Percentiles rank a stretch among this genome's conserved stretches.
phyloP scores from a whole-genome alignment of 2,888 invertebrate genomes.

The Mesorhabditis belari region DNA sequence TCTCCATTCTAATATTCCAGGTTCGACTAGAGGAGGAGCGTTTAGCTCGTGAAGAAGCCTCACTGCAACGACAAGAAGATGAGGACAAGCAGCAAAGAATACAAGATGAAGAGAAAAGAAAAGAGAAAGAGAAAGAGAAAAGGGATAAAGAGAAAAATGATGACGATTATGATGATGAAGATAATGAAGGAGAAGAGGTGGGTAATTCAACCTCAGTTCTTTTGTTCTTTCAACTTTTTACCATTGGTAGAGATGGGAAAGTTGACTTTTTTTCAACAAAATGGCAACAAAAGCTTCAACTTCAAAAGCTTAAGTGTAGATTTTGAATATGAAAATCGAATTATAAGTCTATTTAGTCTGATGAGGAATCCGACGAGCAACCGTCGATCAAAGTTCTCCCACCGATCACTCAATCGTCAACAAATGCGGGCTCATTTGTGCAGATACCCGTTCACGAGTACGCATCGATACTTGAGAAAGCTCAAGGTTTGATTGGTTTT shows the following conservation, averaged over 20 bases:
- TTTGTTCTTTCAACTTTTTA: too few relatives aligned
- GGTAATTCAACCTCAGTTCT: too few relatives aligned
- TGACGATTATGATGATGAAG: background rate
- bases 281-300: background rate
- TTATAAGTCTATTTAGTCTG: too few relatives aligned
- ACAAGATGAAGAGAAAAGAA: background rate
- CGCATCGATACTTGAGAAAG: background rate
- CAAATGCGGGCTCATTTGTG: background rate
- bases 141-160: background rate
- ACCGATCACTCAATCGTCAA: too few relatives aligned
- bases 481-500: background rate
- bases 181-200: background rate
- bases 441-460: background rate
- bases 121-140: background rate
- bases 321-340: too few relatives aligned
- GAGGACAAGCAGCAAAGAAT: background rate
- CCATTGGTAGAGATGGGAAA: too few relatives aligned
- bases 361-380: background rate
- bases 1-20: too few relatives aligned
- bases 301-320: background rate
- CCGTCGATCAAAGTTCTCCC: background rate
- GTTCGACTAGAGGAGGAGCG: too few relatives aligned
- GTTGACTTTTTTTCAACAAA: background rate
- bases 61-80: too few relatives aligned
- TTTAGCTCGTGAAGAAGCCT: too few relatives aligned